phyloP scores from a whole-genome alignment of 2,113 vertebrate species.

The Myanophis thanlyinensis region DNA sequence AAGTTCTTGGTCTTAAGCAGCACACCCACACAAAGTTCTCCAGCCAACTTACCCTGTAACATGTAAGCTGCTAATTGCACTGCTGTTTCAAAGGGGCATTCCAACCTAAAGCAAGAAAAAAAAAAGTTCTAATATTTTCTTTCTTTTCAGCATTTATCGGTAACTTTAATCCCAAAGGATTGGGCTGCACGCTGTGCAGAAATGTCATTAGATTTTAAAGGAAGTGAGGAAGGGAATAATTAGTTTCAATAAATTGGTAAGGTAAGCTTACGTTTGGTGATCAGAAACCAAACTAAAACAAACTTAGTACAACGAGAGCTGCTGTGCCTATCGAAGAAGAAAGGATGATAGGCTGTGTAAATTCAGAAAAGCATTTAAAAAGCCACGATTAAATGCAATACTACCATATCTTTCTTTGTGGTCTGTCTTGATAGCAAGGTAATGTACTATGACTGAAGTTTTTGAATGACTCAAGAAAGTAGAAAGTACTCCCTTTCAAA shows the following conservation, averaged over 20 bases:
- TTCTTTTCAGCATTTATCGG: not conserved
- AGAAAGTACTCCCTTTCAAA: not conserved
- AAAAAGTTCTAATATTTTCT: not conserved
- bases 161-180: not conserved
- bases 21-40: not conserved
- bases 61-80: slow-evolving; percentile 92
- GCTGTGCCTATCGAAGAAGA: not conserved
- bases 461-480: not conserved
- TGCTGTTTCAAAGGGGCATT: slow-evolving; percentile 90
- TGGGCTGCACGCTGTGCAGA: not conserved
- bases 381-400: not conserved
- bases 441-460: not conserved
- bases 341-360: not conserved
- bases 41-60: slow-evolving; percentile 83
- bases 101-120: slow-evolving; percentile 76
- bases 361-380: not conserved
- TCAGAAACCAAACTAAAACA: not conserved
- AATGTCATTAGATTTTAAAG: not conserved
- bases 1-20: not conserved
- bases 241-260: not conserved
- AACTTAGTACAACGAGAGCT: not conserved
- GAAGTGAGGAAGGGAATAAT: not conserved
- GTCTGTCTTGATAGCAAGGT: not conserved
- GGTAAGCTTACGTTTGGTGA: not conserved
- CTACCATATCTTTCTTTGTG: not conserved